A percentile compares a stretch with the other conserved stretches of the same genome.
Evolutionary conservation across 1,140 invertebrate genomes (phyloP).

Genomic region (Uloborus diversus): DNA sequence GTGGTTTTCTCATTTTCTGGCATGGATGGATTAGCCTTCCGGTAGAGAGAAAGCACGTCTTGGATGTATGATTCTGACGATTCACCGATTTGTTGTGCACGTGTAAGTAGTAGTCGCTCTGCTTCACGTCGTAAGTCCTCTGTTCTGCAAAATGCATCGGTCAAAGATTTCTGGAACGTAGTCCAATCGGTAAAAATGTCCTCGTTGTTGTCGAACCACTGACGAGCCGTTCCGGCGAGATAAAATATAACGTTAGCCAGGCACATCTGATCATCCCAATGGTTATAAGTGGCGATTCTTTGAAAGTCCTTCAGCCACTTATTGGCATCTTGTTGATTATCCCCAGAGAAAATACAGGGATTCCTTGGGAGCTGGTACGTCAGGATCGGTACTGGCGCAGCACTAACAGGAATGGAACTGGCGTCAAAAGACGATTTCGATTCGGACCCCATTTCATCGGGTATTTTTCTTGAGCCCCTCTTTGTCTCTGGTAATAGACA

Average conservation of each 20-base stretch:
- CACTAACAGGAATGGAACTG: too few species aligned
- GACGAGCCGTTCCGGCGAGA: background rate
- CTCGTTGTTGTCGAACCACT: background rate
- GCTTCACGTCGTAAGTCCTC: background rate
- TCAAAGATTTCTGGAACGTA: background rate
- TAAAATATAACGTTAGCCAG: background rate
- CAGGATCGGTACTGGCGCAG: too few species aligned
- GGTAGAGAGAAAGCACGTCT: slow-evolving; percentile 6
- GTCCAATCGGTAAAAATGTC: background rate
- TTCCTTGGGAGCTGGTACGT: too few species aligned
- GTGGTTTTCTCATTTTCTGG: slow-evolving; percentile 1
- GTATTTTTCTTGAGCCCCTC: too few species aligned
- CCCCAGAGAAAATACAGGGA: too few species aligned
- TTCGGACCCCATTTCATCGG: too few species aligned
- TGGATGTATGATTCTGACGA: background rate
- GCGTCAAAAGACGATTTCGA: too few species aligned
- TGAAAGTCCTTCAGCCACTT: background rate
- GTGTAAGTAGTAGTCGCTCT: background rate
- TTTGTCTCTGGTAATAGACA: too few species aligned
- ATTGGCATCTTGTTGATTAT: background rate
- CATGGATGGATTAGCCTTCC: slow-evolving; percentile 4
- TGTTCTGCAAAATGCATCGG: background rate
- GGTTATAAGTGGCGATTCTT: too few species aligned
- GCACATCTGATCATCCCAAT: background rate
- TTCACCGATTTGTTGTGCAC: background rate